Base-by-base conservation (phyloP, 2,888 invertebrate genomes). In the Parasteatoda lunata region DNA sequence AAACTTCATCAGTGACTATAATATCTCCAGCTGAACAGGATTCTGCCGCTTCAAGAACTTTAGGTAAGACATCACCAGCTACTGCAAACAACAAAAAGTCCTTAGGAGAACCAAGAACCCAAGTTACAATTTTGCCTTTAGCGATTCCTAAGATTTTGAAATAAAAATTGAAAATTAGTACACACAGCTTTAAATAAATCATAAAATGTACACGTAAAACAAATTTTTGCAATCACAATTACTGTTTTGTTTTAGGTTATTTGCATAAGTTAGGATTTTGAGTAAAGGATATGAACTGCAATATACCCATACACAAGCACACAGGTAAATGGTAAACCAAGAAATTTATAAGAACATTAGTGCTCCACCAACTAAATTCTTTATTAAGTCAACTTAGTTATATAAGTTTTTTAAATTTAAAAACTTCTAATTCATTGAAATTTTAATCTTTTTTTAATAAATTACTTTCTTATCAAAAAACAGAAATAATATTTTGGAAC, bases 71-170 rank as follows among this genome's bases (percentile, higher is more conserved):
- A 11, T 47, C 65, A 9, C 88, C 88, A n/a, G 84, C 68, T 7
- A 78, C 54, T 13, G 79, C 88, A 65, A 71, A 88, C 13, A 77
- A 65, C n/a, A 84, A 13, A 45, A 79, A 84, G 6, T 84, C 83
- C 4, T 66, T 69, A 0, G 71, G 51, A 6, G 76, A 66, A 45
- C 88, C 88, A 2, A 88, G 47, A 47, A 79, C n/a, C 84, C 83
- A 88, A 9, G 77, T 88, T 3, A 30, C n/a, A 9, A 80, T 70
- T 30, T 84, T 54, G 8, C 88, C 88, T 11, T 45, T 59, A 11
- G 78, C 88, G 5, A 88, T 75, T 45, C 87, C 87, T 87, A 30
- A 15, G 15, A 51, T 47, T 71, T 30, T n/a, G 11, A 49, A 47
- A 70, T 13, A 68, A 30, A 4, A 9, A 0, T 30, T 30, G 30